Conservation (phyloP, 1,140 invertebrate species). For the Hestina assimilis region DNA sequence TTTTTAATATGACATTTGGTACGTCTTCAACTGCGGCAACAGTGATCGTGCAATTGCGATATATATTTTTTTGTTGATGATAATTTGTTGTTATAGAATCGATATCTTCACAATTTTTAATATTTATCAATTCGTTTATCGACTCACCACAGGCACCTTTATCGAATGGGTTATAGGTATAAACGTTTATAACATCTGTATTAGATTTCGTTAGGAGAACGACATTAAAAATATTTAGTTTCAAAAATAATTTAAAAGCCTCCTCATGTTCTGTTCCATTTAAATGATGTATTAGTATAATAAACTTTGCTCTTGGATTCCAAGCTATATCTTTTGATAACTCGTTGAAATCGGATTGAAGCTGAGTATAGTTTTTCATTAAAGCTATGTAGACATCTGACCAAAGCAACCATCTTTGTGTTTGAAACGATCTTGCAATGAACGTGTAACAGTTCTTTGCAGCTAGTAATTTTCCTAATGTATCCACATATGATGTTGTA, state of each 20-base stretch:
- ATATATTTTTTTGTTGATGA: constrained; percentile 1
- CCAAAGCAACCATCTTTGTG: neutral
- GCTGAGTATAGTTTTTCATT: constrained; percentile 4
- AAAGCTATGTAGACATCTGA: constrained; percentile 21
- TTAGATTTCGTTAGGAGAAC: constrained; percentile 9
- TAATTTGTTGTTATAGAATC: neutral
- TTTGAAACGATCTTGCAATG: constrained; percentile 7
- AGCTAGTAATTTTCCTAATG: neutral
- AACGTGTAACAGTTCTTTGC: constrained; percentile 4
- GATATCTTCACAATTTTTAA: constrained; percentile 12
- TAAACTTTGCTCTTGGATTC: constrained; percentile 25
- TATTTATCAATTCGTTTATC: constrained; percentile 2
- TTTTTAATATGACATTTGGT: constrained; percentile 16
- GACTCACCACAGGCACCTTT: constrained; percentile 18
- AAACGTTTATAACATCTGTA: constrained; percentile 4
- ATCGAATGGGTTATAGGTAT: constrained; percentile 23
- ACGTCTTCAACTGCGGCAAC: constrained; percentile 18
- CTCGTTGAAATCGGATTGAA: constrained; percentile 1
- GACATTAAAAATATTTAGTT: constrained; percentile 18
- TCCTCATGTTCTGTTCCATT: neutral
- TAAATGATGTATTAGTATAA: constrained; percentile 18
- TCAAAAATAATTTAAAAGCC: constrained; percentile 22
- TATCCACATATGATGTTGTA: neutral
- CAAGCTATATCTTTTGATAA: constrained; percentile 11
- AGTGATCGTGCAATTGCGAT: constrained; percentile 17